phyloP scores from a whole-genome alignment of 23 tunicate species.

The Trididemnum clinides region DNA sequence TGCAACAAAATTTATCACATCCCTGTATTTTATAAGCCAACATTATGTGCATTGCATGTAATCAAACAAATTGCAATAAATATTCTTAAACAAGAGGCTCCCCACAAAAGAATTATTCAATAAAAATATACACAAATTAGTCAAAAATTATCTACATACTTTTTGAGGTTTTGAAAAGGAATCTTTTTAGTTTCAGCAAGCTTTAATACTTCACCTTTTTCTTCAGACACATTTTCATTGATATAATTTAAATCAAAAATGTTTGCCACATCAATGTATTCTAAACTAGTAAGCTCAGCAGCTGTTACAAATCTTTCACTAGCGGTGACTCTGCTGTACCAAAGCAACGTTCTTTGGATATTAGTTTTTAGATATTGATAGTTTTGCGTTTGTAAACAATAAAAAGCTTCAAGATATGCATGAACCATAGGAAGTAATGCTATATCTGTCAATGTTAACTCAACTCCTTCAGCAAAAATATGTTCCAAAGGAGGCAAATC shows the following conservation, averaged over 20 bases:
- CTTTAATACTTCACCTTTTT: slow-evolving; percentile 31
- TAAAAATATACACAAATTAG: too few species aligned
- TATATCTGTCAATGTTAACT: slow-evolving; percentile 74
- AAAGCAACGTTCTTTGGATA: slow-evolving; percentile 50
- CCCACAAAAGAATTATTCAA: too few species aligned
- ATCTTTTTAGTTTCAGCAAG: not conserved
- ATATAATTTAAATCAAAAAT: not conserved
- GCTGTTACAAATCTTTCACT: slow-evolving; percentile 38
- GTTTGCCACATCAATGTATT: not conserved
- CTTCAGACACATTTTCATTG: not conserved
- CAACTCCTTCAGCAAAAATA: slow-evolving; percentile 92
- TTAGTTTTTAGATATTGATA: not conserved
- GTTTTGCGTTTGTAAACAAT: too few species aligned
- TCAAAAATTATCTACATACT: too few species aligned
- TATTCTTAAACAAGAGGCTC: too few species aligned
- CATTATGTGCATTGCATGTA: too few species aligned
- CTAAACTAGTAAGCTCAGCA: slow-evolving; percentile 20
- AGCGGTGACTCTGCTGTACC: slow-evolving; percentile 55
- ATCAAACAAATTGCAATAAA: too few species aligned
- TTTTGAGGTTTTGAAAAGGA: not conserved
- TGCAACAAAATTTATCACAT: too few species aligned
- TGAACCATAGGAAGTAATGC: slow-evolving; percentile 81
- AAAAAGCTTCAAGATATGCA: slow-evolving; percentile 2
- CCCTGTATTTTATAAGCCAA: too few species aligned
- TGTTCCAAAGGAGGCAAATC: slow-evolving; percentile 91